Base-by-base conservation (phyloP, 2,113 vertebrate genomes). In the Varanus komodoensis region DNA sequence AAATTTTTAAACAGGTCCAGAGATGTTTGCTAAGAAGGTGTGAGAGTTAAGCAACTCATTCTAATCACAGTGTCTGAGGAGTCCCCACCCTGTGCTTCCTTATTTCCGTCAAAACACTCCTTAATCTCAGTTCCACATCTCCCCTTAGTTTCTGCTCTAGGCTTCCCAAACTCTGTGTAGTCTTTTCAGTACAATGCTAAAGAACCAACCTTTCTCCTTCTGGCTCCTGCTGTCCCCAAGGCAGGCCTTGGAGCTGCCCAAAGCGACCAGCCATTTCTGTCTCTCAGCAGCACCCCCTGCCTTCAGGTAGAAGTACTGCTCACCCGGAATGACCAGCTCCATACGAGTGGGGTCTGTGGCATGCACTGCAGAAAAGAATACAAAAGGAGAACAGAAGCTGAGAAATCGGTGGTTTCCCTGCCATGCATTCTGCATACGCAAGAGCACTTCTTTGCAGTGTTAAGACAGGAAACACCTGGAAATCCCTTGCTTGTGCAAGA, bases 171-270 rank as follows among this genome's bases (percentile, higher is more conserved):
- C 44, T 19, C 57, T 17, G 32, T 23, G 21, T n/a, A 21, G 6
- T 34, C 19, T 61, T 12, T 2, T 34, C 73, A n/a, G 34, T 61
- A 3, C 48, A 52, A 17, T 34, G 38, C 19, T 11, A 57, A n/a
- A 91, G 29, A 78, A 84, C 88, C 38, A 89, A 97, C 97, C 98
- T 97, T 91, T 97, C 87, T 98, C 96, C 87, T 97, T 97, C 93
- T 97, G 96, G 90, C 93, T 94, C 91, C 95, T 94, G n/a, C 94
- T 96, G 90, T 98, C 97, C 44, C 97, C 94, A 0, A 98, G 96
- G 84, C 98, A 98, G 34, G 97, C 98, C 94, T 98, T 98, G 50
- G 98, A 97, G 3, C 97, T 98, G 9, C 98, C 98, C n/a, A 98
- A 92, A 3, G 98, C 98, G 87, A 98, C 98, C 88, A 98, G 94